These are phyloP conservation scores for Deilephila elpenor DNA, from an alignment of 2,888 invertebrate species.

Conservation along the genomic window DNA sequence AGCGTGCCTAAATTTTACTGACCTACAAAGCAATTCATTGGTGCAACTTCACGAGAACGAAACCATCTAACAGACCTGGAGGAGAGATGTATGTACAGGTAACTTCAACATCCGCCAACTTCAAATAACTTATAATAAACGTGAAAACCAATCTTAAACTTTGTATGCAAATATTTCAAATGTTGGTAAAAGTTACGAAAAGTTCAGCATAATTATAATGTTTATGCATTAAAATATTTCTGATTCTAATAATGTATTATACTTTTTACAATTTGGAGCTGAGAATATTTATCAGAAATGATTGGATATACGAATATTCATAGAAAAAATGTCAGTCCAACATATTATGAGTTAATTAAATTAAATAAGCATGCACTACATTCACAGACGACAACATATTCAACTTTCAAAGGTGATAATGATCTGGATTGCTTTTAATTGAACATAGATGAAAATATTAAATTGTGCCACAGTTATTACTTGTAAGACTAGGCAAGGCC, in stretches of 20 bases:
- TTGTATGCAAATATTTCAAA: not conserved
- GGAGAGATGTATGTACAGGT: conserved; percentile 61
- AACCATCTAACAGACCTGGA: conserved; percentile 80
- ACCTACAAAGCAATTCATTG: conserved; percentile 81
- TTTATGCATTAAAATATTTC: not conserved
- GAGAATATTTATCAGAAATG: not conserved
- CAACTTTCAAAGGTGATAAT: too few species aligned
- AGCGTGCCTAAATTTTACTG: conserved; percentile 74
- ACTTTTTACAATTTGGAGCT: not conserved
- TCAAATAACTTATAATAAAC: conserved; percentile 3
- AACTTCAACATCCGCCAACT: conserved; percentile 9
- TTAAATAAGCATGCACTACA: too few species aligned
- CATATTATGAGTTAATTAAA: not conserved
- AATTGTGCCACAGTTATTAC: too few species aligned
- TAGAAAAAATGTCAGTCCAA: not conserved
- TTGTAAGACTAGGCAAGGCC: too few species aligned
- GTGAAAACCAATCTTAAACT: not conserved
- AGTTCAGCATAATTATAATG: not conserved
- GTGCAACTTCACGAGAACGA: conserved; percentile 77
- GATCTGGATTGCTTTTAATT: too few species aligned
- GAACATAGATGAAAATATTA: too few species aligned
- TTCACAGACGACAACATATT: too few species aligned
- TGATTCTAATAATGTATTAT: not conserved
- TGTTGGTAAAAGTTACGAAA: conserved; percentile 3
- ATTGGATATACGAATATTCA: not conserved